phyloP scores from a whole-genome alignment of 2,797 vertebrate species.

The Peromyscus eremicus region DNA sequence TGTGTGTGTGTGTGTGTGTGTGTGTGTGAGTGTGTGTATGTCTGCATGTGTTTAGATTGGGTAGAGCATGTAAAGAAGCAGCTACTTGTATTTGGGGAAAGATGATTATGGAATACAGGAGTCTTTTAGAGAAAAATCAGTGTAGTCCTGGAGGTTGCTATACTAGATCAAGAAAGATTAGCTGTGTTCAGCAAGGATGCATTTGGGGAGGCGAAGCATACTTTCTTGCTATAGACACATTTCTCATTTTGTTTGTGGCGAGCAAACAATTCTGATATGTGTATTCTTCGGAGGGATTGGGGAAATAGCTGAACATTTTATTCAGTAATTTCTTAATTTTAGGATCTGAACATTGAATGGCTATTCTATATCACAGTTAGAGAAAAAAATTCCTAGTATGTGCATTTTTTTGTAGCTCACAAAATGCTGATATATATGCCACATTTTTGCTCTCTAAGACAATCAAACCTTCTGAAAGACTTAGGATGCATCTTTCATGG shows the following conservation, averaged over 20 bases:
- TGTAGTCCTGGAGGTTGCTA: not conserved
- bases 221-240: not conserved
- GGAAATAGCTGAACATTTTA: not conserved
- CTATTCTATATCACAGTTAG: not conserved
- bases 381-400: conserved; percentile 8
- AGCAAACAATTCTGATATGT: conserved; percentile 11
- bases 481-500: not conserved
- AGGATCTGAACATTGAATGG: not conserved
- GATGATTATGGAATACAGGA: not conserved
- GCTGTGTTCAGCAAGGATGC: conserved; percentile 28
- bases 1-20: not conserved
- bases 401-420: not conserved
- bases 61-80: not conserved
- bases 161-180: conserved; percentile 55
- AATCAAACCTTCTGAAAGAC: not conserved
- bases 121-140: conserved; percentile 1
- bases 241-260: conserved; percentile 45
- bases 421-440: not conserved
- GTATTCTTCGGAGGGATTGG: not conserved
- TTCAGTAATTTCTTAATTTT: conserved; percentile 48
- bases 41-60: not conserved
- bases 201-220: not conserved
- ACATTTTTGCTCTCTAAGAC: not conserved
- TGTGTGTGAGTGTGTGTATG: not conserved
- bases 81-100: conserved; percentile 18